Evolutionary conservation across 2,888 invertebrate genomes (phyloP), one percentile per base, ranked within the genome.

Genomic region (Erynnis tages): DNA sequence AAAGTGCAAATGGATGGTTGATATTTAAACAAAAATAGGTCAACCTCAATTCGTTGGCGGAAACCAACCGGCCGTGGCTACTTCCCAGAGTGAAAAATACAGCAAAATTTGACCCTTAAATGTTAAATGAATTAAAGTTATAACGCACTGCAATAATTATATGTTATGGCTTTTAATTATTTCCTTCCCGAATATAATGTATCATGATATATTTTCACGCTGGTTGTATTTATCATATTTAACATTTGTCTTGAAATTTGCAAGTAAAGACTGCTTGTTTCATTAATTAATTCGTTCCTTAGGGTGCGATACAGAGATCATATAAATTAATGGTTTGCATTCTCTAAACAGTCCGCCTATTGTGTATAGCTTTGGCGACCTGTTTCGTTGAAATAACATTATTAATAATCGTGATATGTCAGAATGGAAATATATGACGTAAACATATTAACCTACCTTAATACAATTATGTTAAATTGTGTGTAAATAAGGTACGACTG

Each of bases 351-450:
- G 30, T 40, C 14, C 41, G 4, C 4, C 25, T 27, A 50, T 50
- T 49, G 40, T 43, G 23, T 41, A 30, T 23, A 10, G 21, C 10
- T 11, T 38, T 23, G 8, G 32, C 32, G 30, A 40, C 14, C 7
- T 14, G 45, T 40, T 48, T 21, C 27, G 38, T 48, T 30, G 7
- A 48, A 38, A 48, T 40, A 30, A 48, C 25, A 48, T 38, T 48
- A 47, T 47, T 47, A 47, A 47, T 47, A 29, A 47, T 29, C 46
- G 23, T 27, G 27, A 37, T 19, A 38, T 30, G 29, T 21, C 29
- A 30, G 21, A 38, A 37, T n/a, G 45, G 23, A 35, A 45, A 45
- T 34, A 21, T 32, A 14, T 44, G 19, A 37, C 37, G 19, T 37
- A 11, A 10, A 19, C 19, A n/a, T n/a, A n/a, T 14, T 35, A 5